phyloP scores from a whole-genome alignment of 2,888 invertebrate species.

The Phortica magna region DNA sequence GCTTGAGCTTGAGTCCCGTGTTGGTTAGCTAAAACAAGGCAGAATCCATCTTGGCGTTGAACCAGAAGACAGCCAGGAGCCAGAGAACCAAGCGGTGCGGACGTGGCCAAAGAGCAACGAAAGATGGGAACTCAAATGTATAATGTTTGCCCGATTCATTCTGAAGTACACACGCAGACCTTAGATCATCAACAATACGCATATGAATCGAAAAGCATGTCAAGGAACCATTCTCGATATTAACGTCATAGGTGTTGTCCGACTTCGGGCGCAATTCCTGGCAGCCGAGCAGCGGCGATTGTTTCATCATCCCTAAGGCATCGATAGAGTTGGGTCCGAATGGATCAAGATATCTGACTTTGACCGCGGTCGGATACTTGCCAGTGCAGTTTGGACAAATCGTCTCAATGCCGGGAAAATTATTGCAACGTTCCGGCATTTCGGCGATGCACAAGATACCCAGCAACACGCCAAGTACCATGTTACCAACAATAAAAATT shows the following conservation, averaged over 20 bases:
- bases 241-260: constrained; percentile 37
- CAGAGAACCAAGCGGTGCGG: not conserved
- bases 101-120: constrained; percentile 27
- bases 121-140: constrained; percentile 1
- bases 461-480: not conserved
- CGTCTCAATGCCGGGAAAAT: constrained; percentile 29
- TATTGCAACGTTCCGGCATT: constrained; percentile 52
- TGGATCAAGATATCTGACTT: constrained; percentile 55
- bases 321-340: constrained; percentile 46
- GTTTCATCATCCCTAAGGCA: constrained; percentile 47
- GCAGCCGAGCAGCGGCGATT: constrained; percentile 51
- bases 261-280: constrained; percentile 41
- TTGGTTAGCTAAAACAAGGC: no score
- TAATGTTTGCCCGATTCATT: constrained; percentile 46
- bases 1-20: no score
- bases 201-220: constrained; percentile 60
- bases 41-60: no score
- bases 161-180: constrained; percentile 47
- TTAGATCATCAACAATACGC: constrained; percentile 56
- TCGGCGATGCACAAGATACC: not conserved
- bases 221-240: constrained; percentile 41
- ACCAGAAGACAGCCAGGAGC: not conserved
- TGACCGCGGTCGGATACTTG: constrained; percentile 49
- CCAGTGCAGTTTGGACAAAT: constrained; percentile 47
- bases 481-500: not conserved